phyloP scores from a whole-genome alignment of 2,797 vertebrate species.

The Neoniphon sammara region DNA sequence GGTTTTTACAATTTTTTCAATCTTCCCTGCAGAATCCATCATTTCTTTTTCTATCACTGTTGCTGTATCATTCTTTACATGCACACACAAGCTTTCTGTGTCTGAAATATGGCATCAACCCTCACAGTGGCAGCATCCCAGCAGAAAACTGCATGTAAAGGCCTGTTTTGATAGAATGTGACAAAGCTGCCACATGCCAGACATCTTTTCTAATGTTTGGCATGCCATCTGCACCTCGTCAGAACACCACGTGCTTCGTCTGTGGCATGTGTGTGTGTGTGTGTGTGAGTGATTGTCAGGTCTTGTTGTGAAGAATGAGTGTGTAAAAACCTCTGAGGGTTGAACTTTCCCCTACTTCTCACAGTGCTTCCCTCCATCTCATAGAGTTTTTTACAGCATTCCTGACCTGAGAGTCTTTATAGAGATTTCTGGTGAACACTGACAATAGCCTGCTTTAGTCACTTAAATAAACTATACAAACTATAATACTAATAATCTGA shows the following conservation, averaged over 20 bases:
- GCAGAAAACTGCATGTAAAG: background rate
- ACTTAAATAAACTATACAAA: background rate
- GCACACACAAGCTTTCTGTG: too few species aligned
- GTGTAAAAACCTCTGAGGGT: conserved; percentile 58
- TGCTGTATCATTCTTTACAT: too few species aligned
- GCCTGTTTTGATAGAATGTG: background rate
- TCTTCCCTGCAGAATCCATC: too few species aligned
- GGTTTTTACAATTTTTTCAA: too few species aligned
- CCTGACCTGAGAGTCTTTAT: conserved; percentile 23
- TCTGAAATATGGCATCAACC: too few species aligned
- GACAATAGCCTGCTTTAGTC: background rate
- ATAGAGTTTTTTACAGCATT: conserved; percentile 49
- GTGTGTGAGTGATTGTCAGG: conserved; percentile 37
- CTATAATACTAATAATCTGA: background rate
- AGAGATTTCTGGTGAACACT: conserved; percentile 20
- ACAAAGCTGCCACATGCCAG: background rate
- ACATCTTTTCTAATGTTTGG: background rate
- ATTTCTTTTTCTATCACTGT: too few species aligned
- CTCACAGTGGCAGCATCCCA: too few species aligned
- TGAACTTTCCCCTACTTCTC: conserved; percentile 86
- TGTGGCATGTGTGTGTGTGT: conserved; percentile 35
- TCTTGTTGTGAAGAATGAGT: conserved; percentile 55
- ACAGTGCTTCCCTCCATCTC: conserved; percentile 62
- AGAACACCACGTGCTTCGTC: conserved; percentile 44
- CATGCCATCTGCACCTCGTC: conserved; percentile 44